Conservation (phyloP, 2,797 vertebrate genomes). For the Artibeus jamaicensis region DNA sequence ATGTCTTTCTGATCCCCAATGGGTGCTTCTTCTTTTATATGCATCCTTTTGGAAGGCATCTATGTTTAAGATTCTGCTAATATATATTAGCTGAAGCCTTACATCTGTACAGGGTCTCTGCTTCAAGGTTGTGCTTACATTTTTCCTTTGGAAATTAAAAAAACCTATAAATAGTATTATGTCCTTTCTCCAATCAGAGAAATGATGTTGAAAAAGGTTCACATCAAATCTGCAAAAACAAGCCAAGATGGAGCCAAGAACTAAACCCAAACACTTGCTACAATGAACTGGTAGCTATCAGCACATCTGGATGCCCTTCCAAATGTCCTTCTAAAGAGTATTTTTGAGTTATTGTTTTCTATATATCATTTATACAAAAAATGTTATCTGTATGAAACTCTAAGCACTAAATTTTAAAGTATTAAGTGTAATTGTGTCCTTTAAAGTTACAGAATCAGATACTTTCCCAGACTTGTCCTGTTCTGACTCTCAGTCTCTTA, state of each 20-base stretch:
- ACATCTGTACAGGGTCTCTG: not conserved
- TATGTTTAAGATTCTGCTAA: not conserved
- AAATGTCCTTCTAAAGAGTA: slow-evolving; percentile 4
- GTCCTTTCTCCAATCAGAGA: not conserved
- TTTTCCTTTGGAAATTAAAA: not conserved
- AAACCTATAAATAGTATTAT: not conserved
- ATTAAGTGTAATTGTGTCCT: slow-evolving; percentile 47
- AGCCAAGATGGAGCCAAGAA: not conserved
- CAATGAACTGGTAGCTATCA: not conserved
- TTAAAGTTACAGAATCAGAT: slow-evolving; percentile 27
- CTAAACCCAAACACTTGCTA: not conserved
- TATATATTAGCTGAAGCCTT: not conserved
- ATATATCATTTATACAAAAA: slow-evolving; percentile 42
- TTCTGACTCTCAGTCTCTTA: not conserved
- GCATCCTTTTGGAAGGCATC: not conserved
- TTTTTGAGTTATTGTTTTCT: slow-evolving; percentile 22
- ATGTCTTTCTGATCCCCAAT: not conserved
- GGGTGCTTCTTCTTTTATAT: not conserved
- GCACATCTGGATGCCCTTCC: not conserved
- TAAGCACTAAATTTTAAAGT: slow-evolving; percentile 51
- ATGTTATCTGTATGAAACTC: slow-evolving; percentile 54
- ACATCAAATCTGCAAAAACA: not conserved
- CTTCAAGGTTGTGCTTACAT: not conserved
- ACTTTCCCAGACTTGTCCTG: slow-evolving; percentile 55
- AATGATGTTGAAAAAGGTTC: slow-evolving; percentile 27